phyloP scores from a whole-genome alignment of 2,113 vertebrate genomes.

The Poicephalus gulielmi region DNA sequence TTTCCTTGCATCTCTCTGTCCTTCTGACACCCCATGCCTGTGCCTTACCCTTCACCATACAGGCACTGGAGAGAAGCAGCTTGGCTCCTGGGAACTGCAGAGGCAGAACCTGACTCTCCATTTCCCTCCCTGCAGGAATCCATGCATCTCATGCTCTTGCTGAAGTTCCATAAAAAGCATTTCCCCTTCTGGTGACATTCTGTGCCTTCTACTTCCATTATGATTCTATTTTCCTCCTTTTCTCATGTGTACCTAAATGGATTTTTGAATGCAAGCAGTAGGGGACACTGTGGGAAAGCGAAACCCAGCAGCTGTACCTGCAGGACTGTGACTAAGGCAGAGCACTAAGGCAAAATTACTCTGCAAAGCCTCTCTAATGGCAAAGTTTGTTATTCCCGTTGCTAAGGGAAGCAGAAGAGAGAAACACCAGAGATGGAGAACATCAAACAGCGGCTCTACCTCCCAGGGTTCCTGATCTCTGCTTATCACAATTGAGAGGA shows the following conservation, averaged over 20 bases:
- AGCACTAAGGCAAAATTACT: background rate
- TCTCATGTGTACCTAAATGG: background rate
- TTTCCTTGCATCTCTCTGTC: background rate
- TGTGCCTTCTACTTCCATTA: background rate
- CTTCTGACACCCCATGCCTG: rapidly evolving
- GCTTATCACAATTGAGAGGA: background rate
- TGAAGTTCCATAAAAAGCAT: background rate
- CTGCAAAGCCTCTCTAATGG: background rate
- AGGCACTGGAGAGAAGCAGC: background rate
- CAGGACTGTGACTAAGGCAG: background rate
- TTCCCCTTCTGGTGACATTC: background rate
- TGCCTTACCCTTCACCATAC: rapidly evolving
- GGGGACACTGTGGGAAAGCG: constrained; percentile 70
- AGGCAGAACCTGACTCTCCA: background rate
- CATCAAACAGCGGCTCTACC: background rate
- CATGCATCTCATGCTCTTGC: background rate
- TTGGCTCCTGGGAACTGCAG: background rate
- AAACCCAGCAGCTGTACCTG: constrained; percentile 47
- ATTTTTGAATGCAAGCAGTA: constrained; percentile 43
- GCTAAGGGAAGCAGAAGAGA: background rate
- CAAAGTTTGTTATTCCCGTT: constrained; percentile 29
- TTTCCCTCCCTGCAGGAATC: background rate
- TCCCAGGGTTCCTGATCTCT: background rate
- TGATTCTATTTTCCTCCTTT: background rate
- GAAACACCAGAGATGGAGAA: background rate